These are phyloP conservation scores for Heloderma charlesbogerti DNA, from an alignment of 2,113 vertebrate species.

Conservation along the genomic window DNA sequence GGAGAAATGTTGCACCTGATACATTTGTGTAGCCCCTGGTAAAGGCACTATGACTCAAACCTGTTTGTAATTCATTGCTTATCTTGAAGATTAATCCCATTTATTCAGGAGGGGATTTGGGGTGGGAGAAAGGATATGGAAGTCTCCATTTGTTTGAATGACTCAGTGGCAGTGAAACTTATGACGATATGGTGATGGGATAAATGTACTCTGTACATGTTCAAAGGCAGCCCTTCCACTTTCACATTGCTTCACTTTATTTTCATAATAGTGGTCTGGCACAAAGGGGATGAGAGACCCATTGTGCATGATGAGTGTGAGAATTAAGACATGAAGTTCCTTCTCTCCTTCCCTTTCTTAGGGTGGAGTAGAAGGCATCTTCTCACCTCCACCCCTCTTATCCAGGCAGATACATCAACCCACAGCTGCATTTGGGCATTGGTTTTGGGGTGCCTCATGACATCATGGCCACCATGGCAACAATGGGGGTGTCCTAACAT, in stretches of 20 bases:
- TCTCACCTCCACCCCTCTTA: neutral
- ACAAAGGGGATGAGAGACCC: neutral
- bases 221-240: neutral
- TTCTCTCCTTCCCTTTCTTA: neutral
- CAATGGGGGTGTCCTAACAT: neutral
- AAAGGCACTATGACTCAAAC: neutral
- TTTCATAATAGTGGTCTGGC: too few species aligned
- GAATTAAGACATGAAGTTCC: neutral
- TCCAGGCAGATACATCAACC: neutral
- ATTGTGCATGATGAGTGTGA: neutral
- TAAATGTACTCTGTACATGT: neutral
- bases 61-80: neutral
- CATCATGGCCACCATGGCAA: neutral
- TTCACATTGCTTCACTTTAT: too few species aligned
- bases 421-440: neutral
- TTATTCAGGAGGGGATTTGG: neutral
- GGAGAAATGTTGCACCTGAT: neutral
- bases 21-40: neutral
- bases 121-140: neutral
- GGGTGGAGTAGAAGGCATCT: neutral
- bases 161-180: neutral
- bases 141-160: neutral
- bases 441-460: too few species aligned
- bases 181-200: neutral
- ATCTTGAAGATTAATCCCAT: neutral